Evolutionary conservation across 2,888 invertebrate genomes (phyloP), one percentile per base, ranked within the genome.

Genomic region (Ornithoptera priamus): DNA sequence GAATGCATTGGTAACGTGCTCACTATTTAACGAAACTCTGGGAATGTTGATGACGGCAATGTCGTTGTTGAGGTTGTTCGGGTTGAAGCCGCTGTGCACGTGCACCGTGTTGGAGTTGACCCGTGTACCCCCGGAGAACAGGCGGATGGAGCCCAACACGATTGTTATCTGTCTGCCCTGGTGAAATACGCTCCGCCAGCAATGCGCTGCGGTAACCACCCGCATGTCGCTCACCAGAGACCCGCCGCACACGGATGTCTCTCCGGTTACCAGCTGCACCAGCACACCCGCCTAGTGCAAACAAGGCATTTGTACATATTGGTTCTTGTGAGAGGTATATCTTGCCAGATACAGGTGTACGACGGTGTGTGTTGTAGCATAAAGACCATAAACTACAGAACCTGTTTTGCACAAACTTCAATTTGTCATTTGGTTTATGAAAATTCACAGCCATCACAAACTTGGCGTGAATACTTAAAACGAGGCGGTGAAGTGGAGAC

Each of bases 61-160:
- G n/a, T 69, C 66, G 53, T 66, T 69, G 36, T 65, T 58, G 17
- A 69, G 69, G 57, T 64, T 69, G 56, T 53, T 61, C n/a, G 42
- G 42, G 63, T 62, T 63, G 61, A 42, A 68, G 56, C 42, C 63
- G 42, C 39, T 42, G 63, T 68, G 71, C 30, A 59, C 63, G 53
- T 63, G 59, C 60, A 68, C 57, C 42, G 59, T 50, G 22, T 46
- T 63, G 50, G 66, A 53, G 56, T 50, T 30, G 57, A 66, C n/a
- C 1, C 69, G 69, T 6, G 71, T 66, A 56, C 69, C 69, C 22
- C 70, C 70, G 56, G n/a, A 46, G 63, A 70, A 70, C 3, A 70
- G 70, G 7, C 20, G 24, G 46, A 17, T 42, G 46, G 66, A 66
- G 58, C 50, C 70, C 12, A 70, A 67, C 30, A 70, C 70, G 59